These are phyloP conservation scores for Nephrotoma appendiculata DNA, from an alignment of 2,888 invertebrate species.

Conservation along the genomic window DNA sequence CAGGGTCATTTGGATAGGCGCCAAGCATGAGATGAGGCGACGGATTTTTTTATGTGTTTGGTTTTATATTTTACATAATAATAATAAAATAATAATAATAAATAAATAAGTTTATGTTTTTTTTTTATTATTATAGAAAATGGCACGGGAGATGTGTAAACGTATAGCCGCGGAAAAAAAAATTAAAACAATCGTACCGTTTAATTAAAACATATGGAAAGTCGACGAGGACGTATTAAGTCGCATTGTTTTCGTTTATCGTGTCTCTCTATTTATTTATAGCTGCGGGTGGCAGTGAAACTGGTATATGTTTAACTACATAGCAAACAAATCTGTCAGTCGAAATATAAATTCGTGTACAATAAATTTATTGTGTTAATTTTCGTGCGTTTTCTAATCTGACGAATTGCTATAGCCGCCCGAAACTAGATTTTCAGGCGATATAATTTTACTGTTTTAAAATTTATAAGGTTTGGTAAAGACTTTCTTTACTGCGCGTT, in stretches of 20 bases:
- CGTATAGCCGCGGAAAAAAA: neutral
- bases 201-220: neutral
- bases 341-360: neutral
- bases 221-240: neutral
- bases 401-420: neutral
- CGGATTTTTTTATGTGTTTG: neutral
- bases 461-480: neutral
- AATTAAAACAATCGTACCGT: neutral
- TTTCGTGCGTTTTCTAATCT: neutral
- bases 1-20: neutral
- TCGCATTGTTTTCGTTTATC: neutral
- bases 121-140: neutral
- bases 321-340: neutral
- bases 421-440: neutral
- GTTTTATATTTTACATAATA: neutral
- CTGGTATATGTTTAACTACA: neutral
- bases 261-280: neutral
- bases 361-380: neutral
- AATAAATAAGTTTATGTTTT: neutral
- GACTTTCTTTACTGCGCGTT: neutral
- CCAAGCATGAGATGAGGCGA: neutral
- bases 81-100: neutral
- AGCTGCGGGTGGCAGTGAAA: neutral
- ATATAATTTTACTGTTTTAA: neutral
- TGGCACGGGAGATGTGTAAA: neutral